phyloP scores from a whole-genome alignment of 2,113 vertebrate genomes.

The Heterotis niloticus region DNA sequence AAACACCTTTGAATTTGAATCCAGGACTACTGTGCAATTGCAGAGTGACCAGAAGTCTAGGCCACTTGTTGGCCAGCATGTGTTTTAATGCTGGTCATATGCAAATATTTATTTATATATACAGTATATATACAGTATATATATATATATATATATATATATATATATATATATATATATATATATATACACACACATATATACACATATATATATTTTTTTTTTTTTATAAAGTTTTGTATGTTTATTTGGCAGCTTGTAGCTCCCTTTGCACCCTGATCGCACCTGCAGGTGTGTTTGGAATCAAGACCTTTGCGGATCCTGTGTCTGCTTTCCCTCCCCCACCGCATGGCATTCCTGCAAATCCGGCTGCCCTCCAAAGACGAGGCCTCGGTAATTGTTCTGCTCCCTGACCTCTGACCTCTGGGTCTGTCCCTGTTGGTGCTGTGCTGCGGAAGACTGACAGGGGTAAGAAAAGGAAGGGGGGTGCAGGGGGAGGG shows the following conservation, averaged over 20 bases:
- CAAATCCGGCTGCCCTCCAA: neutral
- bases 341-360: neutral
- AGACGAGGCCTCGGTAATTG: slow-evolving; percentile 37
- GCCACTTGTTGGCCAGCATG: too few species aligned
- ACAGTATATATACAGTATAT: too few species aligned
- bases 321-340: neutral
- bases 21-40: too few species aligned
- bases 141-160: too few species aligned
- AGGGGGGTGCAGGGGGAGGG: neutral
- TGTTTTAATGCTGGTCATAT: too few species aligned
- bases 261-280: neutral
- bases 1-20: too few species aligned
- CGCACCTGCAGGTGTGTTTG: neutral
- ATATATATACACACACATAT: too few species aligned
- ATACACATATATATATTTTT: neutral
- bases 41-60: too few species aligned
- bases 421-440: slow-evolving; percentile 13
- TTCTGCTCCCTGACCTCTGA: slow-evolving; percentile 39
- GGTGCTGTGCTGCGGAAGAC: slow-evolving; percentile 16
- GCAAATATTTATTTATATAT: too few species aligned
- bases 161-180: too few species aligned
- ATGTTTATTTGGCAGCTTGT: neutral
- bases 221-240: too few species aligned
- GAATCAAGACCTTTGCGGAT: neutral
- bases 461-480: neutral